Evolutionary conservation across 1,140 invertebrate genomes (phyloP).

Genomic region (Drosophila arizonae): DNA sequence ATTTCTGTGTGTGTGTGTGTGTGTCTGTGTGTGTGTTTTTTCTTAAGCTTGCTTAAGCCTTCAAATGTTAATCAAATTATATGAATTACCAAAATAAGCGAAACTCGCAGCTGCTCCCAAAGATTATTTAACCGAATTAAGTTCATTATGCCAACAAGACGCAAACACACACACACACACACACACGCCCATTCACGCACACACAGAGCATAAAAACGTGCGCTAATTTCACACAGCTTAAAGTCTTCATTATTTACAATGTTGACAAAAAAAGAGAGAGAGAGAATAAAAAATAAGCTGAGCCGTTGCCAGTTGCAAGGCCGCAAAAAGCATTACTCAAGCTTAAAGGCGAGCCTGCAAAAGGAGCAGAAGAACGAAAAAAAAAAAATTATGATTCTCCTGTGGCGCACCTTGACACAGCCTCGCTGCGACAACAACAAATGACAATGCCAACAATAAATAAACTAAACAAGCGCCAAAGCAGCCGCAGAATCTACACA

Average conservation of each 20-base stretch:
- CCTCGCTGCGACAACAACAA: slow-evolving; percentile 31
- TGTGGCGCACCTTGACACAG: slow-evolving; percentile 74
- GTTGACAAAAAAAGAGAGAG: slow-evolving; percentile 45
- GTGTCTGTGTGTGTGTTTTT: too few relatives aligned
- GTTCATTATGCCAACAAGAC: slow-evolving; percentile 62
- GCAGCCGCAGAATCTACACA: slow-evolving; percentile 77
- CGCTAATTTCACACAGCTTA: slow-evolving; percentile 75
- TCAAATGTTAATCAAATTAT: slow-evolving; percentile 50
- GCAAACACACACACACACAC: slow-evolving; percentile 32
- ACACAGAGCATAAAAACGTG: slow-evolving; percentile 18
- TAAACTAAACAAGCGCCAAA: slow-evolving; percentile 78
- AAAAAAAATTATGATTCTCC: slow-evolving; percentile 48
- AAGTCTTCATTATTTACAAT: slow-evolving; percentile 80
- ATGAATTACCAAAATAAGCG: slow-evolving; percentile 28
- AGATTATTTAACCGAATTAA: slow-evolving; percentile 55
- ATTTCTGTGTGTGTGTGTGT: not conserved
- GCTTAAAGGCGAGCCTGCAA: slow-evolving; percentile 52
- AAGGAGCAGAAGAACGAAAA: not conserved
- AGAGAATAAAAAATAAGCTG: slow-evolving; percentile 22
- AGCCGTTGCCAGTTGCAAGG: slow-evolving; percentile 65
- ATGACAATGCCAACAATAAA: slow-evolving; percentile 65
- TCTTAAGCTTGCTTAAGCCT: slow-evolving; percentile 11
- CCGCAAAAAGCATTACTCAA: slow-evolving; percentile 71
- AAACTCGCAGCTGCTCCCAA: slow-evolving; percentile 23
- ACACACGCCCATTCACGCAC: slow-evolving; percentile 15